phyloP scores from a whole-genome alignment of 2,113 vertebrate genomes.

The Lathamus discolor region DNA sequence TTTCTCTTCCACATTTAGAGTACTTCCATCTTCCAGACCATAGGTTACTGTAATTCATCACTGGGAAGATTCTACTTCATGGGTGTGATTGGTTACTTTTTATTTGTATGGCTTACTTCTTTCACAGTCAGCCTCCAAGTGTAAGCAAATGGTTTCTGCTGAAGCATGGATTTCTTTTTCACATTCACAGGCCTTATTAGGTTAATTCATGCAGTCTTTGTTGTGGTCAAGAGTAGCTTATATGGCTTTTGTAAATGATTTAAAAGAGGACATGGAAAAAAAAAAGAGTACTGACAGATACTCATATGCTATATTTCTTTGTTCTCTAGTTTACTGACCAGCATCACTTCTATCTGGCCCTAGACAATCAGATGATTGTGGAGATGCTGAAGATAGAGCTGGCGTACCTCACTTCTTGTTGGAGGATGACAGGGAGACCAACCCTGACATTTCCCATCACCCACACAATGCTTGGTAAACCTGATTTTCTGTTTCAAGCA shows the following conservation, averaged over 20 bases:
- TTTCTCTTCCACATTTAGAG: not conserved
- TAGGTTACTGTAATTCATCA: not conserved
- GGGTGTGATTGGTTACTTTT: not conserved
- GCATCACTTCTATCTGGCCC: conserved; percentile 97
- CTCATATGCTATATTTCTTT: not conserved
- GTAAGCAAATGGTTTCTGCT: not conserved
- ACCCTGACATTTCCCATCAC: conserved; percentile 94
- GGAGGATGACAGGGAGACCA: conserved; percentile 97
- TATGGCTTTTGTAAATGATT: not conserved
- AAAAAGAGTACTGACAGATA: not conserved
- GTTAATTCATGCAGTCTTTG: not conserved
- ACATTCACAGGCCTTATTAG: not conserved
- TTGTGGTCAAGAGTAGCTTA: not conserved
- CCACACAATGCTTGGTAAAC: conserved; percentile 90
- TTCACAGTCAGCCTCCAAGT: not conserved
- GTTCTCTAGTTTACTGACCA: conserved; percentile 91
- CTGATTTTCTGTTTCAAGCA: not conserved
- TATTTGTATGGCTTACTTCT: not conserved
- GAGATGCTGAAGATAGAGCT: conserved; percentile 95
- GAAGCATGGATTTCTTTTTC: not conserved
- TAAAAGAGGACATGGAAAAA: not conserved
- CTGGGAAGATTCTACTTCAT: not conserved
- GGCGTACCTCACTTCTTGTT: conserved; percentile 92
- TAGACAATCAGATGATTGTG: conserved; percentile 99
- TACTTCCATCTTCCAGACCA: not conserved